Evolutionary conservation across 2,888 invertebrate genomes (phyloP), one percentile per base, ranked within the genome.

Genomic region (Agrochola circellaris): DNA sequence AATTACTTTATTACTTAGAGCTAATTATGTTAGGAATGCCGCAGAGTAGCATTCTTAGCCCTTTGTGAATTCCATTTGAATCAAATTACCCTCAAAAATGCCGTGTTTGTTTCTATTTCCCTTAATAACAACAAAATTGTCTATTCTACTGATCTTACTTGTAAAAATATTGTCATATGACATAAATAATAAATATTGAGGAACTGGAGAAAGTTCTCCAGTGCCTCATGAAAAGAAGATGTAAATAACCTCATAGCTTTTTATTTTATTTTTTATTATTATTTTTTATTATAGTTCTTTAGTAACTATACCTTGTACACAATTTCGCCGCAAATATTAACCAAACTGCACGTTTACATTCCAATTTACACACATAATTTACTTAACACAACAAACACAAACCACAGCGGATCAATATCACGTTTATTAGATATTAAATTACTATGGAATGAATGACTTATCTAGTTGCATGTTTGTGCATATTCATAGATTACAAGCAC

Each of bases 391-490:
- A 13, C 17, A 56, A 54, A 45, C 9, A 45, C 38, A 42, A 61
- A 66, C 42, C 48, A 56, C 61, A 62, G 6, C 51, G 15, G n/a
- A 70, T 73, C 67, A 62, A 71, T 73, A 67, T 60, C 30, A 60
- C 48, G 51, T n/a, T 34, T 17, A 84, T 48, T 45, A 68, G 56
- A 17, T 23, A 64, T 56, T 64, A 34, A 67, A 60, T 81, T 66
- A 73, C 48, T 26, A 42, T 48, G 20, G 54, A 71, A 81, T 64
- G 67, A 64, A 84, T 80, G 48, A 54, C 26, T 26, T 11, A 26
- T 61, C 60, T 81, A 51, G 56, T 85, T 81, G 68, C 62, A 74
- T 81, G 81, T 85, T 62, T 65, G 75, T 73, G 68, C 62, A 74
- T 81, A 85, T 85, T 66, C 65, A 81, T 73, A 20, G 6, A 64